Conservation (phyloP, 2,797 vertebrate species). For the Falco berigora region DNA sequence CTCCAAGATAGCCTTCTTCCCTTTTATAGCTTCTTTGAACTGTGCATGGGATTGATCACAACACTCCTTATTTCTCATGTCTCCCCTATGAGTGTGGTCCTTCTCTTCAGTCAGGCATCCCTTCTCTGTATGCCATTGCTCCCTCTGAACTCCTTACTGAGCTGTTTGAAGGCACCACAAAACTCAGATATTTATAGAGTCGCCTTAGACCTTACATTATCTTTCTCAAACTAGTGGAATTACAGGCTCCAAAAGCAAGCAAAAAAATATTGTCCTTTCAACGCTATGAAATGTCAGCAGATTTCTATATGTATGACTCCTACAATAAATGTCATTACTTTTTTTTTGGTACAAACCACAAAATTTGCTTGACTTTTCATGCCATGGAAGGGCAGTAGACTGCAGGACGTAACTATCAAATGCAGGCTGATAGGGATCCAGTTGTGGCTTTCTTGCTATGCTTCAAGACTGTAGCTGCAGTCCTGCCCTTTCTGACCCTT, state of each 20-base stretch:
- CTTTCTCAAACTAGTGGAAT: not conserved
- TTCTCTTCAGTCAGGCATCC: not conserved
- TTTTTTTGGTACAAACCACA: not conserved
- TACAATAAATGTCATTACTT: accelerated
- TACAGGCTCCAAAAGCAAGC: not conserved
- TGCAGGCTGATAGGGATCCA: not conserved
- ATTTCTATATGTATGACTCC: not conserved
- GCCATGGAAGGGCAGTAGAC: not conserved
- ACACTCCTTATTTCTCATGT: not conserved
- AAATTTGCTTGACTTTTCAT: not conserved
- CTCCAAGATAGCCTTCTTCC: not conserved
- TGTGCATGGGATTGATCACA: not conserved
- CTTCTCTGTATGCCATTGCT: not conserved
- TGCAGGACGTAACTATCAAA: not conserved
- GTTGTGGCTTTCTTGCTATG: not conserved
- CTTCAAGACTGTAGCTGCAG: not conserved
- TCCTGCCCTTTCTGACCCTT: not conserved
- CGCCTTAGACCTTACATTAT: not conserved
- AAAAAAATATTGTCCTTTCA: not conserved
- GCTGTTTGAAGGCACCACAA: not conserved
- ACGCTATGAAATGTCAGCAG: not conserved
- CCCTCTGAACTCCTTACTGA: not conserved
- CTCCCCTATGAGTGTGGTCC: not conserved
- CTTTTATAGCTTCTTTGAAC: not conserved
- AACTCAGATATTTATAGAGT: not conserved